A percentile compares a stretch with the other conserved stretches of the same genome.
Evolutionary conservation across 2,888 invertebrate species (phyloP).

Genomic region (Drosophila mercatorum): DNA sequence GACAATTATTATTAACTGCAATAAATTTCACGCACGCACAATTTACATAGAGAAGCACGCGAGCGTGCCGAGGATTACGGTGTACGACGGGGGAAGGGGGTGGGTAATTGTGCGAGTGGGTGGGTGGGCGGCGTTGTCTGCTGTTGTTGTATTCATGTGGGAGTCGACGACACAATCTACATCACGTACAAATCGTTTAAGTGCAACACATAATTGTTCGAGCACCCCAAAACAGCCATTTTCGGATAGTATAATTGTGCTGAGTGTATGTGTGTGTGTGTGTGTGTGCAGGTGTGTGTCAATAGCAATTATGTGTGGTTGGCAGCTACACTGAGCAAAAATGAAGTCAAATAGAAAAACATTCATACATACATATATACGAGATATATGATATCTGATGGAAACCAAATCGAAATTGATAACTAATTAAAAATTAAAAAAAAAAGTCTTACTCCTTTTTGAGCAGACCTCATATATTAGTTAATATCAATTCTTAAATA

Average conservation of each 20-base stretch:
- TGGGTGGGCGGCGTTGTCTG: neutral
- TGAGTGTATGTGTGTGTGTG: slow-evolving; percentile 10
- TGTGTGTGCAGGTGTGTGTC: slow-evolving; percentile 50
- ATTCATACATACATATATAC: too few species aligned
- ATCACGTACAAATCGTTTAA: slow-evolving; percentile 78
- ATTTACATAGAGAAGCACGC: slow-evolving; percentile 73
- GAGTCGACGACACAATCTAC: slow-evolving; percentile 30
- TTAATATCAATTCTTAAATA: too few species aligned
- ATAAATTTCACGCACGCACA: slow-evolving; percentile 80
- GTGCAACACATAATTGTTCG: slow-evolving; percentile 78
- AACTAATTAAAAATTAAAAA: too few species aligned
- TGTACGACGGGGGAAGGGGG: too few species aligned
- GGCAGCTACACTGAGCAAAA: slow-evolving; percentile 31
- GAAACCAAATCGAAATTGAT: too few species aligned
- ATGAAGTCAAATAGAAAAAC: too few species aligned
- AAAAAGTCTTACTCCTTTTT: too few species aligned
- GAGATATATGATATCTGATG: too few species aligned
- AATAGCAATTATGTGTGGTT: slow-evolving; percentile 63
- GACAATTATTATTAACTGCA: slow-evolving; percentile 81
- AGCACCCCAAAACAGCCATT: slow-evolving; percentile 53
- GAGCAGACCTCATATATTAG: too few species aligned
- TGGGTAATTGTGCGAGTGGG: neutral
- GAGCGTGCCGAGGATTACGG: slow-evolving; percentile 43
- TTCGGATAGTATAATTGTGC: slow-evolving; percentile 55
- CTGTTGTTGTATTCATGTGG: neutral